Conservation (phyloP, 2,888 invertebrate genomes). For the Osedax fenrisi region DNA sequence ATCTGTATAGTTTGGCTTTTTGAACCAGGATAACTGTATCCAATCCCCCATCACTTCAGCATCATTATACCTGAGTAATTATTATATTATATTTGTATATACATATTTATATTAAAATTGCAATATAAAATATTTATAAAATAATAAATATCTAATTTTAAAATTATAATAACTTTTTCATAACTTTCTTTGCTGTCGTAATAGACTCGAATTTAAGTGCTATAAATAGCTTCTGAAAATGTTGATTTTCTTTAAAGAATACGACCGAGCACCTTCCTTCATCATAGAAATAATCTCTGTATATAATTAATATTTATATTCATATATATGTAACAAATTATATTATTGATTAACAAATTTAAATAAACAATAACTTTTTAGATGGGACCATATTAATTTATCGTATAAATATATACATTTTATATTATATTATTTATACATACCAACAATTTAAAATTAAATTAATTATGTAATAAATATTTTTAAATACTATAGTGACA, state of each 20-base stretch:
- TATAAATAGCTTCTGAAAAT: neutral
- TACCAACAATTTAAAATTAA: no score
- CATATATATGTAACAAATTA: no score
- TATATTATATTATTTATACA: no score
- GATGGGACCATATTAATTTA: no score
- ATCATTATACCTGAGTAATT: neutral
- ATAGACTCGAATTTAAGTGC: neutral
- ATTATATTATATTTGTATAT: neutral
- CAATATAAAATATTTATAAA: no score
- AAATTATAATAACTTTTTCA: neutral
- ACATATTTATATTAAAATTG: neutral
- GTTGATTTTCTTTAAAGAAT: neutral
- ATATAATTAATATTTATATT: no score
- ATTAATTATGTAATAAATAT: no score
- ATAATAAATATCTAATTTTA: neutral
- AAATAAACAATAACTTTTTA: no score
- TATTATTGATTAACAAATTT: no score
- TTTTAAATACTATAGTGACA: no score
- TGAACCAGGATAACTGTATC: neutral
- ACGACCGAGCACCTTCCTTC: neutral
- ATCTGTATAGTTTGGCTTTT: neutral
- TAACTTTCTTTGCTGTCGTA: neutral
- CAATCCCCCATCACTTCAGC: neutral
- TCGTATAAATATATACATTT: no score
- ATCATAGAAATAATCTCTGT: neutral